Percentiles rank a stretch among this genome's conserved stretches.
Evolutionary conservation across 2,888 invertebrate species (phyloP).

Genomic region (Steromphala cineraria): DNA sequence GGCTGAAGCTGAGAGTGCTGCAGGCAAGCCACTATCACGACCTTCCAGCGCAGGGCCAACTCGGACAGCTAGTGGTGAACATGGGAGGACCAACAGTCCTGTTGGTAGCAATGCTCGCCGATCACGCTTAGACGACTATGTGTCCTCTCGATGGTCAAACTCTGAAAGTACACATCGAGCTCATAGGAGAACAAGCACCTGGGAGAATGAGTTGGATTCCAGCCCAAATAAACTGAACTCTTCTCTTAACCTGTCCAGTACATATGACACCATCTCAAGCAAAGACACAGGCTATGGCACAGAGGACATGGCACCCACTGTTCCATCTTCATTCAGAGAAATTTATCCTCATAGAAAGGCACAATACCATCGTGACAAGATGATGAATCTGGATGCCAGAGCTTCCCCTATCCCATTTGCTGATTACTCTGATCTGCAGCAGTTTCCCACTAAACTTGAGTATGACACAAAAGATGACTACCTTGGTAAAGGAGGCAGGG

Average conservation of each 20-base stretch:
- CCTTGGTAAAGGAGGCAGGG: background rate
- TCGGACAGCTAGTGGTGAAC: background rate
- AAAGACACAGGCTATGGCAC: background rate
- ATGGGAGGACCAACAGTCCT: background rate
- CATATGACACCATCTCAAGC: background rate
- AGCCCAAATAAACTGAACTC: background rate
- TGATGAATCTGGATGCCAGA: background rate
- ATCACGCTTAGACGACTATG: background rate
- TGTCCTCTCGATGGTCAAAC: background rate
- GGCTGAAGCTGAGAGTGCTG: constrained; percentile 43
- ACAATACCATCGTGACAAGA: constrained; percentile 31
- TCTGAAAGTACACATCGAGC: background rate
- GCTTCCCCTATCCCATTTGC: background rate
- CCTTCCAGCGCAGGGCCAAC: background rate
- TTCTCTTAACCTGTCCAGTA: background rate
- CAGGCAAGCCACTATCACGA: background rate
- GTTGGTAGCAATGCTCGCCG: background rate
- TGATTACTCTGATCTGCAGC: constrained; percentile 35
- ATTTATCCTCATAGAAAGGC: constrained; percentile 64
- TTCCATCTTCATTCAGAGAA: constrained; percentile 51
- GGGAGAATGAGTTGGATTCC: background rate
- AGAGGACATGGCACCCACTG: constrained; percentile 29
- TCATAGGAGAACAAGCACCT: constrained; percentile 18
- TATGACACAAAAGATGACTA: background rate
- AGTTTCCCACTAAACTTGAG: constrained; percentile 31